phyloP scores from a whole-genome alignment of 1,140 invertebrate species.

The Proctacanthus coquilletti region DNA sequence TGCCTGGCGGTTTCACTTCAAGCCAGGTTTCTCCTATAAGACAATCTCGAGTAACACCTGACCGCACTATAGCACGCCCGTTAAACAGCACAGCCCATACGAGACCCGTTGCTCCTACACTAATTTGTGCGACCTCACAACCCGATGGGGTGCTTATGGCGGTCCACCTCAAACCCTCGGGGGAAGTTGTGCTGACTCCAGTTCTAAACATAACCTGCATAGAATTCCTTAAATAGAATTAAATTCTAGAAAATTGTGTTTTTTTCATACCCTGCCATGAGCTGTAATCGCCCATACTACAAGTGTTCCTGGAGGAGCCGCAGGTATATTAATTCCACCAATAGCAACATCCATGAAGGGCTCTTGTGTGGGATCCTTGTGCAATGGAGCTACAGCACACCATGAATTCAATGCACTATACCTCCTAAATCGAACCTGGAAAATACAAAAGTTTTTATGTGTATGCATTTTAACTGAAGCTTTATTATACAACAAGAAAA shows the following conservation, averaged over 20 bases:
- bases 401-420: slow-evolving; percentile 82
- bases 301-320: slow-evolving; percentile 51
- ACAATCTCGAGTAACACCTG: slow-evolving; percentile 56
- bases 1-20: slow-evolving; percentile 57
- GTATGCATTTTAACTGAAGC: neutral
- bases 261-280: slow-evolving; percentile 66
- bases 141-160: slow-evolving; percentile 54
- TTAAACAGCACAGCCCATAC: slow-evolving; percentile 73
- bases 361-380: slow-evolving; percentile 72
- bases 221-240: slow-evolving; percentile 8
- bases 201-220: slow-evolving; percentile 64
- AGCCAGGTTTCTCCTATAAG: slow-evolving; percentile 63
- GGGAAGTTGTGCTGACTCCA: slow-evolving; percentile 59
- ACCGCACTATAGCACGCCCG: slow-evolving; percentile 63
- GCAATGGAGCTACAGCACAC: slow-evolving; percentile 75
- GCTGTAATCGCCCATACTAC: slow-evolving; percentile 84
- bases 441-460: neutral
- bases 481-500: too few species aligned
- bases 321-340: slow-evolving; percentile 66
- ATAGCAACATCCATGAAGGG: slow-evolving; percentile 60
- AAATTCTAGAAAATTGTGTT: slow-evolving; percentile 2
- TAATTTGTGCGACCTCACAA: slow-evolving; percentile 68
- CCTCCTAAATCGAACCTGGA: slow-evolving; percentile 46
- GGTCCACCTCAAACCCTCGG: slow-evolving; percentile 72
- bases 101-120: slow-evolving; percentile 64